Percentiles rank a stretch among this genome's conserved stretches.
Evolutionary conservation across 2,888 invertebrate species (phyloP).

Genomic region (Thelaira solivaga): DNA sequence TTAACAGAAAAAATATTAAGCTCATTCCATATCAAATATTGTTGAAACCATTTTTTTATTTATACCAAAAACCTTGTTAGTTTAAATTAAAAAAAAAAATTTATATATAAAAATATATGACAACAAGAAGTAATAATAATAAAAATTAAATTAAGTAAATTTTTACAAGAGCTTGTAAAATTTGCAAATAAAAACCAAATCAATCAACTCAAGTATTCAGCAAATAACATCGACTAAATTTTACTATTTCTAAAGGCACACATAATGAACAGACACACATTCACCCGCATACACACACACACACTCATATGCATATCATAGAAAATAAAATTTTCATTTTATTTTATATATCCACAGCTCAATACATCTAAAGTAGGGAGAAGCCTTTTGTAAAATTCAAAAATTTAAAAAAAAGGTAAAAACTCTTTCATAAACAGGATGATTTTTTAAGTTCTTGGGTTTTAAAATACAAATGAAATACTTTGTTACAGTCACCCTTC

Average conservation of each 20-base stretch:
- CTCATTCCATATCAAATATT: too few relatives aligned
- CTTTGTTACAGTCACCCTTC: too few relatives aligned
- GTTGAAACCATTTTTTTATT: too few relatives aligned
- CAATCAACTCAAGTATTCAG: slow-evolving; percentile 57
- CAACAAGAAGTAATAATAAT: slow-evolving; percentile 7
- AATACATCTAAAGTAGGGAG: neutral
- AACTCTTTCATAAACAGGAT: neutral
- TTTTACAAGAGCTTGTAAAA: slow-evolving; percentile 51
- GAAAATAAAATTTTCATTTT: slow-evolving; percentile 1
- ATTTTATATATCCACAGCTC: too few relatives aligned
- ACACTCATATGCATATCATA: too few relatives aligned
- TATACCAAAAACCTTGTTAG: too few relatives aligned
- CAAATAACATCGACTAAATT: slow-evolving; percentile 57
- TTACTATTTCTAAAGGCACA: neutral
- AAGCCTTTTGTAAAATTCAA: neutral
- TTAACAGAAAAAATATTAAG: too few relatives aligned
- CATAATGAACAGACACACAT: too few relatives aligned
- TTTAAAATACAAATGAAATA: too few relatives aligned
- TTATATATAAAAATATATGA: neutral
- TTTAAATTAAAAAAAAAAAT: neutral
- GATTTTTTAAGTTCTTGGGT: too few relatives aligned
- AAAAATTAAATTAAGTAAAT: slow-evolving; percentile 42
- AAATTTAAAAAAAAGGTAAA: neutral
- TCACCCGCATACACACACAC: neutral
- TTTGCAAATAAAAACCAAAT: slow-evolving; percentile 54